phyloP scores from a whole-genome alignment of 2,797 vertebrate genomes.

The Galago senegalensis region DNA sequence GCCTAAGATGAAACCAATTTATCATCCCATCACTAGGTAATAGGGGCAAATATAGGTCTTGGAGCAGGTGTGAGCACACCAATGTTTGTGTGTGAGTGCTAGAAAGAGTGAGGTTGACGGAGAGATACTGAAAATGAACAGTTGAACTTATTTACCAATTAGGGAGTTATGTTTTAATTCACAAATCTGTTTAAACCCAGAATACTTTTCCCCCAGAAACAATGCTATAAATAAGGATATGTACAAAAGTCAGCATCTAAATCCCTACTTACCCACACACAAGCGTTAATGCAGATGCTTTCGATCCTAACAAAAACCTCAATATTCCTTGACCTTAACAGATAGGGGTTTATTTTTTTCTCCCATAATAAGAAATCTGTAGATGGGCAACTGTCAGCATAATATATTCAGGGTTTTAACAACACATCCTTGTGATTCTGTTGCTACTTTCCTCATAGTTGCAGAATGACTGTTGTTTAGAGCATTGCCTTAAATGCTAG shows the following conservation, averaged over 20 bases:
- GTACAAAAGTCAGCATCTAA: background rate
- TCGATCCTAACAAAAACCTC: slow-evolving; percentile 8
- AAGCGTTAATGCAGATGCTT: background rate
- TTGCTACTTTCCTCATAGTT: background rate
- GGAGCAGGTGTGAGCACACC: slow-evolving; percentile 42
- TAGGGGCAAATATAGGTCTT: slow-evolving; percentile 60
- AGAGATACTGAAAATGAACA: slow-evolving; percentile 19
- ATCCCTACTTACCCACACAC: background rate
- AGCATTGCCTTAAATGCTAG: background rate
- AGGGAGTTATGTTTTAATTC: slow-evolving; percentile 13
- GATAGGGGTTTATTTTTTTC: background rate
- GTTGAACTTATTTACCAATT: slow-evolving; percentile 32
- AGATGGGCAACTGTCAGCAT: background rate
- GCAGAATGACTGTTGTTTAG: background rate
- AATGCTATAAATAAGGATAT: slow-evolving; percentile 6
- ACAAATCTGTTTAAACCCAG: background rate
- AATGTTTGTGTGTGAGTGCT: background rate
- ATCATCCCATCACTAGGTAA: slow-evolving; percentile 73
- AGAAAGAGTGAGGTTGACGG: background rate
- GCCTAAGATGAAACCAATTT: slow-evolving; percentile 77
- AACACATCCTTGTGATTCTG: background rate
- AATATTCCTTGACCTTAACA: background rate
- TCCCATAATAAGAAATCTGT: background rate
- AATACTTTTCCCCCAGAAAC: background rate
- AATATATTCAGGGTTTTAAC: background rate